A percentile compares a stretch with the other conserved stretches of the same genome.
These are phyloP conservation scores for Myotis lucifugus DNA, from an alignment of 2,113 vertebrate genomes.

Conservation along the genomic window DNA sequence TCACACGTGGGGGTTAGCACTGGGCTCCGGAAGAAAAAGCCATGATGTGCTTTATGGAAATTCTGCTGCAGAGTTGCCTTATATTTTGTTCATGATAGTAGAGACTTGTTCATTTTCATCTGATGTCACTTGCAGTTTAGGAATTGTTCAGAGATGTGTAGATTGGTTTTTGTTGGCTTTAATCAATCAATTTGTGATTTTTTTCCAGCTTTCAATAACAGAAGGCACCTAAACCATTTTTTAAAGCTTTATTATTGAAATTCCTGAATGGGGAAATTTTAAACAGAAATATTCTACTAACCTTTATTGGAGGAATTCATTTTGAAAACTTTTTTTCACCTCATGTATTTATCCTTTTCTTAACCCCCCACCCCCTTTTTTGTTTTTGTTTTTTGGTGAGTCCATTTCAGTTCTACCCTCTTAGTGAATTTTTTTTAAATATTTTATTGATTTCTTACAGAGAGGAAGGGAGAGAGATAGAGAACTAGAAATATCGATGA, in stretches of 20 bases:
- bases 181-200: conserved; percentile 44
- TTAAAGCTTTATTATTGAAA: conserved; percentile 44
- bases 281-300: not conserved
- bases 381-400: not conserved
- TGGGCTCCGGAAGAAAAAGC: not conserved
- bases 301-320: conserved; percentile 25
- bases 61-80: conserved; percentile 1
- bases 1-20: not conserved
- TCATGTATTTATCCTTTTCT: not conserved
- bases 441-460: too few relatives aligned
- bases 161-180: conserved; percentile 31
- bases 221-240: conserved; percentile 48
- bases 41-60: not conserved
- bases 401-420: not conserved
- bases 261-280: not conserved
- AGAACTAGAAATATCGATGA: too few relatives aligned
- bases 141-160: not conserved
- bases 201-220: conserved; percentile 4
- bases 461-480: too few relatives aligned
- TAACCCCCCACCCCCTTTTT: not conserved
- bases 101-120: conserved; percentile 25
- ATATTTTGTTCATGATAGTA: conserved; percentile 18
- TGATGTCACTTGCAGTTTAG: conserved; percentile 12
- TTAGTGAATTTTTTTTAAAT: too few relatives aligned
- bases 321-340: not conserved